These are phyloP conservation scores for Prorops nasuta DNA, from an alignment of 1,140 invertebrate genomes.

Conservation along the genomic window DNA sequence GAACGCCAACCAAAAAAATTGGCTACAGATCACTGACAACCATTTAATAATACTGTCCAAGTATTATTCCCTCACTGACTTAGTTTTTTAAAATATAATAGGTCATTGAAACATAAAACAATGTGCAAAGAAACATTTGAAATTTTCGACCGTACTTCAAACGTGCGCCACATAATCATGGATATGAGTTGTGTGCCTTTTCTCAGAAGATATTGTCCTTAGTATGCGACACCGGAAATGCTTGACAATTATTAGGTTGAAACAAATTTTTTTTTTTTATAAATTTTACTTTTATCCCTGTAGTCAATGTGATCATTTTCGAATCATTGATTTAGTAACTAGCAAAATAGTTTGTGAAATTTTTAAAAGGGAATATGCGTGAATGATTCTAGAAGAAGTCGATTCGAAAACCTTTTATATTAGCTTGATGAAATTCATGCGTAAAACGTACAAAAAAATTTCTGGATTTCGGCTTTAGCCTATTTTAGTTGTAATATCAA, in stretches of 20 bases:
- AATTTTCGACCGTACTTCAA: constrained; percentile 13
- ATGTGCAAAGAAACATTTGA: constrained; percentile 7
- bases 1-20: constrained; percentile 49
- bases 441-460: constrained; percentile 14
- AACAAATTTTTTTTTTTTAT: constrained; percentile 10
- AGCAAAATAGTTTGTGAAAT: constrained; percentile 19
- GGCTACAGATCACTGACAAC: constrained; percentile 47
- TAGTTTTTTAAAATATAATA: constrained; percentile 12
- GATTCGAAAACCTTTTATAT: constrained; percentile 38
- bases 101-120: constrained; percentile 15
- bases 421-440: constrained; percentile 23
- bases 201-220: constrained; percentile 5
- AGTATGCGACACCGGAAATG: constrained; percentile 1
- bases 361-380: too few species aligned
- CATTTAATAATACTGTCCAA: constrained; percentile 6
- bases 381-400: constrained; percentile 21
- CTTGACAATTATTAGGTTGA: neutral
- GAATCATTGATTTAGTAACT: constrained; percentile 35
- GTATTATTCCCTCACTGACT: constrained; percentile 7
- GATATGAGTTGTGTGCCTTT: constrained; percentile 32
- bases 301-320: constrained; percentile 39
- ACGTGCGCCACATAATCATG: constrained; percentile 16
- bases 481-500: neutral
- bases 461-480: too few species aligned
- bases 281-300: constrained; percentile 15